Evolutionary conservation across 1,140 invertebrate genomes (phyloP).

Genomic region (Dinoponera quadriceps): DNA sequence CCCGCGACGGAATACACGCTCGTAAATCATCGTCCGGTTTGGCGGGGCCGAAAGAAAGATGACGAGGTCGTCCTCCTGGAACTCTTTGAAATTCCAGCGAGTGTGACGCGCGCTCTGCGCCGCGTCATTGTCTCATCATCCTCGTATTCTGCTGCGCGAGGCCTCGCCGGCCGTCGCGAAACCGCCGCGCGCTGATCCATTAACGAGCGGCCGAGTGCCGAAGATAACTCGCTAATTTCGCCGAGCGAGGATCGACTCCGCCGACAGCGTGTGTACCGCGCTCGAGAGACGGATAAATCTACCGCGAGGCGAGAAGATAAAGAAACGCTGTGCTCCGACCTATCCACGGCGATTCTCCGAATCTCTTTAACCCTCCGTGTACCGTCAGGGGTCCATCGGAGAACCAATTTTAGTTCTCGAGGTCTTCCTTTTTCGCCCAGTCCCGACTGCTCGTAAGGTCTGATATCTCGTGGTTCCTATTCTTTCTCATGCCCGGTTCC

Average conservation of each 20-base stretch:
- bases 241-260: neutral
- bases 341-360: neutral
- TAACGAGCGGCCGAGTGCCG: constrained; percentile 16
- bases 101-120: constrained; percentile 33
- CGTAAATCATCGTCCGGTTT: constrained; percentile 70
- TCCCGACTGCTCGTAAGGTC: too few relatives aligned
- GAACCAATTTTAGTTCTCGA: too few relatives aligned
- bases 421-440: too few relatives aligned
- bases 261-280: neutral
- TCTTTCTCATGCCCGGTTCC: too few relatives aligned
- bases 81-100: constrained; percentile 53
- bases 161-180: neutral
- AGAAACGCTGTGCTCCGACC: neutral
- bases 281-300: neutral
- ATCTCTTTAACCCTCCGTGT: neutral
- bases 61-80: constrained; percentile 67
- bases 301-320: neutral
- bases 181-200: constrained; percentile 26
- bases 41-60: constrained; percentile 31
- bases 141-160: constrained; percentile 27
- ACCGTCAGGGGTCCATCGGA: too few relatives aligned
- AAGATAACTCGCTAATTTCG: constrained; percentile 30
- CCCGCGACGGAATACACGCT: constrained; percentile 64
- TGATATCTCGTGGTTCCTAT: too few relatives aligned
- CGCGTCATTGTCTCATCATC: constrained; percentile 59